Percentiles rank a stretch among this genome's conserved stretches.
phyloP scores from a whole-genome alignment of 2,113 vertebrate genomes.

The Ceratotherium simum region DNA sequence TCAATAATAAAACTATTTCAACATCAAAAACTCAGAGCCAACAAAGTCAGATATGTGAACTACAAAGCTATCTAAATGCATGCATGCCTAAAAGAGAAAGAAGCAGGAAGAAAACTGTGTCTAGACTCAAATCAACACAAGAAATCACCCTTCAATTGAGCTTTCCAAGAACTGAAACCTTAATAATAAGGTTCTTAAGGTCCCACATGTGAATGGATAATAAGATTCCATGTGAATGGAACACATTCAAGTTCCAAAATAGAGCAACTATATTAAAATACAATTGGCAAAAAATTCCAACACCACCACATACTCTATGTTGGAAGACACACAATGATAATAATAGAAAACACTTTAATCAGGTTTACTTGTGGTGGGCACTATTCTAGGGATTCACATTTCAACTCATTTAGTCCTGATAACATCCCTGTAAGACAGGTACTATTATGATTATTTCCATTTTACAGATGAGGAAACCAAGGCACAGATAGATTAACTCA shows the following conservation, averaged over 20 bases:
- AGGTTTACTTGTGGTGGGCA: not conserved
- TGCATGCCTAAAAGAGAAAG: not conserved
- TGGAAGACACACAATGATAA: not conserved
- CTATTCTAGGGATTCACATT: not conserved
- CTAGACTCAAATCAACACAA: not conserved
- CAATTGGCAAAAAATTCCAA: not conserved
- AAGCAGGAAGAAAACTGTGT: not conserved
- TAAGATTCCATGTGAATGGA: no score
- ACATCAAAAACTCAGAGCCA: constrained; percentile 46
- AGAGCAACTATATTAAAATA: constrained; percentile 29
- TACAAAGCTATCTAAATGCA: not conserved
- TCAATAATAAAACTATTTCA: constrained; percentile 42
- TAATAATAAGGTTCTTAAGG: constrained; percentile 17
- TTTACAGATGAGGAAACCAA: constrained; percentile 42
- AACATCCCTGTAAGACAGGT: not conserved
- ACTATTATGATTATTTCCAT: not conserved
- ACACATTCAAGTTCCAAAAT: constrained; percentile 47
- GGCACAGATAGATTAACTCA: not conserved
- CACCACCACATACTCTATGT: not conserved
- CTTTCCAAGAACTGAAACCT: constrained; percentile 29
- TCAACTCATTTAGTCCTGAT: not conserved
- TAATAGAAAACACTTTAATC: not conserved
- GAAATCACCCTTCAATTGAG: not conserved
- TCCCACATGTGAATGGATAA: no score
- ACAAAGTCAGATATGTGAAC: not conserved